Evolutionary conservation across 2,113 vertebrate genomes (phyloP).

Genomic region (Callionymus lyra): DNA sequence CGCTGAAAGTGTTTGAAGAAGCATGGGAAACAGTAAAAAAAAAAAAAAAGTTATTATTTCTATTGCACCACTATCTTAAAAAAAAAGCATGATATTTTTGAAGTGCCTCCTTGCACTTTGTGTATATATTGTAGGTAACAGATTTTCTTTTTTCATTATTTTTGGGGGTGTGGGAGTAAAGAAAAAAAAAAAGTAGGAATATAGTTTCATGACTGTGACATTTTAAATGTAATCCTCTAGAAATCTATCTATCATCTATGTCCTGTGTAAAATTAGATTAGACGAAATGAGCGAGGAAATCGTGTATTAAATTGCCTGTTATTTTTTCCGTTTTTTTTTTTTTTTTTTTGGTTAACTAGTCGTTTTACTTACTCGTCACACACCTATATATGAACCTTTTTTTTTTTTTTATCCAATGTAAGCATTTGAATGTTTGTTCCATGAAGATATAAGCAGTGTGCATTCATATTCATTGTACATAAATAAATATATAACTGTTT

Average conservation of each 20-base stretch:
- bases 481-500: conserved; percentile 69
- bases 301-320: conserved; percentile 58
- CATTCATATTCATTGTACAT: conserved; percentile 75
- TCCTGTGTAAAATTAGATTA: conserved; percentile 63
- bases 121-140: conserved; percentile 84
- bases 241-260: conserved; percentile 41
- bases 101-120: conserved; percentile 86
- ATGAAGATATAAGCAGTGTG: conserved; percentile 62
- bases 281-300: conserved; percentile 47
- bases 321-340: conserved; percentile 19
- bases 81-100: conserved; percentile 77
- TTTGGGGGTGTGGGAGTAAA: conserved; percentile 63
- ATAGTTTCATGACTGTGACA: conserved; percentile 70
- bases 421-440: conserved; percentile 67
- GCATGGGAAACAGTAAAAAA: conserved; percentile 63
- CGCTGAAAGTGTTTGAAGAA: conserved; percentile 53
- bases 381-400: conserved; percentile 62
- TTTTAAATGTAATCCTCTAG: conserved; percentile 68
- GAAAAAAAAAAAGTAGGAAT: conserved; percentile 75
- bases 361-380: conserved; percentile 61
- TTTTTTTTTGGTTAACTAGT: conserved; percentile 57
- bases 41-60: conserved; percentile 47
- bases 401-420: conserved; percentile 67
- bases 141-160: conserved; percentile 55
- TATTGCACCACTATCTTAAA: conserved; percentile 71